Percentiles rank a stretch among this genome's conserved stretches.
Evolutionary conservation across 2,797 vertebrate species (phyloP).

Genomic region (Odontamblyopus lacepedii): DNA sequence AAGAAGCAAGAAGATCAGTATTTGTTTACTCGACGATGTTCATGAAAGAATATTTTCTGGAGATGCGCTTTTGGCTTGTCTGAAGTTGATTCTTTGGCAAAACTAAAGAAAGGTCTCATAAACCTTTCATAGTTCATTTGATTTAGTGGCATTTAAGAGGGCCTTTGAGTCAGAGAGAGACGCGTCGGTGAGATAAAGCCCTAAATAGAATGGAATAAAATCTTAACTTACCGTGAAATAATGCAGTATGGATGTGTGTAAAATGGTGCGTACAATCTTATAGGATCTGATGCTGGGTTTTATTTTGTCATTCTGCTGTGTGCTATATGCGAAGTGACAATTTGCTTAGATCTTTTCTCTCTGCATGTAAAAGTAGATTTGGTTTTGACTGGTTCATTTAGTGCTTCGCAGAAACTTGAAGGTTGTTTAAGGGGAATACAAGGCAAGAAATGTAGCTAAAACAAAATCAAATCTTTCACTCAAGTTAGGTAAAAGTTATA

Average conservation of each 20-base stretch:
- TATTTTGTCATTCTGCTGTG: neutral
- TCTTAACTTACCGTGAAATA: slow-evolving; percentile 4
- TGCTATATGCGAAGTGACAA: neutral
- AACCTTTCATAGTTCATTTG: slow-evolving; percentile 5
- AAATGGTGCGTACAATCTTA: neutral
- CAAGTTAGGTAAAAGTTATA: neutral
- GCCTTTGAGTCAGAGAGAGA: neutral
- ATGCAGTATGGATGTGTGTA: neutral
- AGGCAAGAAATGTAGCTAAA: neutral
- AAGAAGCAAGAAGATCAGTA: neutral
- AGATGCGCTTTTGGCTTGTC: neutral
- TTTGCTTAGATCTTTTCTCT: neutral
- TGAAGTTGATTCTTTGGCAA: slow-evolving; percentile 1
- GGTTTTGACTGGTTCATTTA: neutral
- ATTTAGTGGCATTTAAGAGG: slow-evolving; percentile 12
- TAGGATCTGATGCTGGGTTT: neutral
- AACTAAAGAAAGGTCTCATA: slow-evolving; percentile 5
- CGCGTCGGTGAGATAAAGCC: slow-evolving; percentile 1
- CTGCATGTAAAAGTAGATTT: neutral
- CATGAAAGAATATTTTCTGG: neutral
- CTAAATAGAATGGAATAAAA: neutral
- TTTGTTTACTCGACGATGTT: neutral
- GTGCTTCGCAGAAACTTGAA: neutral
- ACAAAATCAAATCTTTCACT: neutral
- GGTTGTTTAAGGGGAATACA: neutral